These are phyloP conservation scores for Cyprinella venusta DNA, from an alignment of 2,797 vertebrate species.

Conservation along the genomic window DNA sequence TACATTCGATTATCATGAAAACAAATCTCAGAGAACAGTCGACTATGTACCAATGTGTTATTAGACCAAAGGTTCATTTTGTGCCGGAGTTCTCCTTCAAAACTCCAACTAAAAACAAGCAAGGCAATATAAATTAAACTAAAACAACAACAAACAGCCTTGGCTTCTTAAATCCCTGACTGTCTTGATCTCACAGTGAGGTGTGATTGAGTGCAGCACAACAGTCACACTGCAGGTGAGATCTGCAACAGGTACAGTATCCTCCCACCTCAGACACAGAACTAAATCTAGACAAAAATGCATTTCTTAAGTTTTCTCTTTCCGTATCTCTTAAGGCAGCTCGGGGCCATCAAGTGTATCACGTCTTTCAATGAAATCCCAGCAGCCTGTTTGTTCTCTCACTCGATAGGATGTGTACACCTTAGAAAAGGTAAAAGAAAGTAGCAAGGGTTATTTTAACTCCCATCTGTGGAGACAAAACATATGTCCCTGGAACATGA, in stretches of 20 bases:
- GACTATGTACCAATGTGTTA: no score
- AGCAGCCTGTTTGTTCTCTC: neutral
- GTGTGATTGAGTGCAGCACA: constrained; percentile 5
- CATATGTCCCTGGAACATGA: neutral
- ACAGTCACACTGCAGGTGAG: constrained; percentile 19
- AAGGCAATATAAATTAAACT: neutral
- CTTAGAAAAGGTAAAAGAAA: constrained; percentile 13
- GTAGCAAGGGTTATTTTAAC: neutral
- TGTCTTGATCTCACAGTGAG: neutral
- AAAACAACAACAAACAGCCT: neutral
- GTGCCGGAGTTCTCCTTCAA: neutral
- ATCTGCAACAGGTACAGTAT: neutral
- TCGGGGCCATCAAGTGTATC: neutral
- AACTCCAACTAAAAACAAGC: neutral
- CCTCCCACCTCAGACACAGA: neutral
- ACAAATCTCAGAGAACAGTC: no score
- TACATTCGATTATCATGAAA: no score
- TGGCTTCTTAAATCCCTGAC: neutral
- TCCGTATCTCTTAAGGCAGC: neutral
- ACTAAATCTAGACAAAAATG: neutral
- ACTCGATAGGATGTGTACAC: neutral
- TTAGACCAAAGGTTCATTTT: no score
- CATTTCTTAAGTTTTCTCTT: neutral
- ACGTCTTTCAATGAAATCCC: constrained; percentile 2
- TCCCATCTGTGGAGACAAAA: constrained; percentile 16